A percentile compares a stretch with the other conserved stretches of the same genome.
Conservation (phyloP, 2,888 invertebrate genomes). For the Stenichneumon culpator region DNA sequence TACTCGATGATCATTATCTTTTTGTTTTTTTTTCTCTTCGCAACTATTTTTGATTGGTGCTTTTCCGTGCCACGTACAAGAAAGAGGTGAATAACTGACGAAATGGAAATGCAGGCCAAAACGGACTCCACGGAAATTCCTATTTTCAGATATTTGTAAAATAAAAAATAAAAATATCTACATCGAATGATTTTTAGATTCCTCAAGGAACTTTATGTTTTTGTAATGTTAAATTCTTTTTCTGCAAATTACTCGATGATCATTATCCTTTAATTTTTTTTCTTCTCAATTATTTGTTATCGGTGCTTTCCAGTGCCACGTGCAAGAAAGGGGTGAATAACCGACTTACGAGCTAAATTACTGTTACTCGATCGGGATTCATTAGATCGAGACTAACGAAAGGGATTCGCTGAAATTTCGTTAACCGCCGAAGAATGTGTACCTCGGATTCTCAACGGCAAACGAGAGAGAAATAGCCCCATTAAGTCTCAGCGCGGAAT, state of each 20-base stretch:
- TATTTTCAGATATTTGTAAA: neutral
- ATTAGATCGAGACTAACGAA: neutral
- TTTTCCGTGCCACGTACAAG: neutral
- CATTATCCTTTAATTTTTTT: too few relatives aligned
- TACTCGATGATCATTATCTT: neutral
- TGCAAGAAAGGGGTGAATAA: neutral
- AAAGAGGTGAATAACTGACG: neutral
- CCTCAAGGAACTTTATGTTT: neutral
- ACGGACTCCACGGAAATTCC: neutral
- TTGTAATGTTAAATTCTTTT: neutral
- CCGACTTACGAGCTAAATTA: neutral
- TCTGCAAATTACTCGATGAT: neutral
- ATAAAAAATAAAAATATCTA: neutral
- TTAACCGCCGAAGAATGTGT: neutral
- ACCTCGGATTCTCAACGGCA: neutral
- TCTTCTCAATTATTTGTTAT: neutral
- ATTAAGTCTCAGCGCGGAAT: constrained; percentile 43
- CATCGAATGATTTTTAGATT: neutral
- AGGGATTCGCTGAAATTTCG: constrained; percentile 13
- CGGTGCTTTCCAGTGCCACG: too few relatives aligned
- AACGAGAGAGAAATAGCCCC: constrained; percentile 13
- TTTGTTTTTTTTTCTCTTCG: neutral
- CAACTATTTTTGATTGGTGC: neutral
- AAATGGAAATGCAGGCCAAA: neutral
- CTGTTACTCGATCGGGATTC: neutral